These are phyloP conservation scores for Neodiprion virginianus DNA, from an alignment of 1,140 invertebrate genomes.

Conservation along the genomic window DNA sequence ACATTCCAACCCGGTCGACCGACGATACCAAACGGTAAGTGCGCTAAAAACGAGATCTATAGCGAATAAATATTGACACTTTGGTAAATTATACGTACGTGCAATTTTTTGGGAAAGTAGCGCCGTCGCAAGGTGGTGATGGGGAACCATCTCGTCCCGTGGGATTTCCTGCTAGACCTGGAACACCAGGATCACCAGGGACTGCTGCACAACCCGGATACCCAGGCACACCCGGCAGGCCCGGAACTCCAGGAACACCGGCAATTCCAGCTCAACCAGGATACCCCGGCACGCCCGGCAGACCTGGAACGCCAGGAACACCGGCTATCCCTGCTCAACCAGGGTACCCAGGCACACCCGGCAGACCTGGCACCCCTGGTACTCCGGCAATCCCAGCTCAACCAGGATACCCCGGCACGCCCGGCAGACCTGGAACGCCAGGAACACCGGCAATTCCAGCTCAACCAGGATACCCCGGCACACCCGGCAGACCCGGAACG, in stretches of 20 bases:
- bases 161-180: slow-evolving; percentile 25
- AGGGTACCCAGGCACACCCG: slow-evolving; percentile 15
- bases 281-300: no score
- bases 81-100: neutral
- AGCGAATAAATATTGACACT: neutral
- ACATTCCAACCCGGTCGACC: slow-evolving; percentile 23
- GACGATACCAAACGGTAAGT: neutral
- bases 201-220: neutral
- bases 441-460: no score
- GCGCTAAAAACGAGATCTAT: neutral
- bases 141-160: neutral
- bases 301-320: no score
- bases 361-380: no score
- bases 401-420: no score
- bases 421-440: no score
- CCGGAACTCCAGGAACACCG: no score
- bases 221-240: no score
- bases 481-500: no score
- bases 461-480: no score
- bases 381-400: no score
- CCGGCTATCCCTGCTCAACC: neutral
- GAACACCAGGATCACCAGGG: slow-evolving; percentile 25
- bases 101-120: neutral
- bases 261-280: no score
- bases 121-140: neutral